phyloP scores from a whole-genome alignment of 2,888 invertebrate genomes.

The Zygothrica quintamaculata region DNA sequence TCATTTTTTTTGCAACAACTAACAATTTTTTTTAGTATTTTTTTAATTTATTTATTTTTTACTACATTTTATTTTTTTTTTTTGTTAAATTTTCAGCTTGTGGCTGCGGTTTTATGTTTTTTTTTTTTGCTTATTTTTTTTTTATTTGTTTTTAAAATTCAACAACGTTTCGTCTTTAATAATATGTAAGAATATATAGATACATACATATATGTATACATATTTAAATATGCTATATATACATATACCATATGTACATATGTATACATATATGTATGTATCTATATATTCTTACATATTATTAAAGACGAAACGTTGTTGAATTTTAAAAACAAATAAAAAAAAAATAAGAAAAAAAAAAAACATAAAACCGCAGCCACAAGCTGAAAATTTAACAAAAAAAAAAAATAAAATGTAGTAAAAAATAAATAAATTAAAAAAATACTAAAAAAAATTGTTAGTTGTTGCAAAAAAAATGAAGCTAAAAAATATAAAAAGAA shows the following conservation, averaged over 20 bases:
- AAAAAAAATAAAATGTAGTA: slow-evolving; percentile 48
- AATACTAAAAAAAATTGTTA: slow-evolving; percentile 69
- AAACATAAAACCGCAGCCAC: slow-evolving; percentile 48
- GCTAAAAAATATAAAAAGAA: slow-evolving; percentile 52
- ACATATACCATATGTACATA: slow-evolving; percentile 56
- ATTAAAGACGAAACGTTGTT: slow-evolving; percentile 72
- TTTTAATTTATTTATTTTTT: slow-evolving; percentile 34
- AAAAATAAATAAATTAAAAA: slow-evolving; percentile 37
- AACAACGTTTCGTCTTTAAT: slow-evolving; percentile 72
- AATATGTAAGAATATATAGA: slow-evolving; percentile 69
- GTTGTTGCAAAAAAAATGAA: slow-evolving; percentile 73
- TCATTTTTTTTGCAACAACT: slow-evolving; percentile 75
- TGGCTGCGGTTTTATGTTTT: slow-evolving; percentile 48
- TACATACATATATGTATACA: slow-evolving; percentile 48
- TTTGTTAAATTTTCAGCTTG: slow-evolving; percentile 20
- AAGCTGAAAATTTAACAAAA: slow-evolving; percentile 21
- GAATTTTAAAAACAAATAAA: slow-evolving; percentile 71
- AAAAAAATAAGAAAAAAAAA: no score
- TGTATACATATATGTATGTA: slow-evolving; percentile 51
- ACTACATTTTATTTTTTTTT: slow-evolving; percentile 52
- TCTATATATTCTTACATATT: slow-evolving; percentile 69
- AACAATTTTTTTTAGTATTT: slow-evolving; percentile 67
- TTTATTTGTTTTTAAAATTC: slow-evolving; percentile 71
- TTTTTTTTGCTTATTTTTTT: slow-evolving; percentile 42
- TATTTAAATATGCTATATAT: slow-evolving; percentile 47